These are phyloP conservation scores for Conops quadrifasciatus DNA, from an alignment of 2,888 invertebrate species.

Conservation along the genomic window DNA sequence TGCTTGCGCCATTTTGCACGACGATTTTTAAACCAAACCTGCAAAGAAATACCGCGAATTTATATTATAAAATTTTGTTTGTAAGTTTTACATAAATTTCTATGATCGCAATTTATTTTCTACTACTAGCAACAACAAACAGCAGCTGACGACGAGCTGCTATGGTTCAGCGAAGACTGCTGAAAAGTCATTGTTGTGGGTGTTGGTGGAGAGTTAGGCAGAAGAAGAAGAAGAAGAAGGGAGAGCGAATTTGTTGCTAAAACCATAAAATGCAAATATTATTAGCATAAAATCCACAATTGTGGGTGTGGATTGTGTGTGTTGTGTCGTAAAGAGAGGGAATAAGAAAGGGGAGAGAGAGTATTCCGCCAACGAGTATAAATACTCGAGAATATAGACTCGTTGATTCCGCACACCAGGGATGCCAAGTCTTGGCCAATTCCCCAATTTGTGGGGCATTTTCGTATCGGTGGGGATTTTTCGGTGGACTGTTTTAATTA, in stretches of 20 bases:
- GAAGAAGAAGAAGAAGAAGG: not conserved
- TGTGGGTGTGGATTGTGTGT: not conserved
- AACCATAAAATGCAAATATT: conserved; percentile 38
- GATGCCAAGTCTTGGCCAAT: no score
- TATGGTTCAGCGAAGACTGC: no score
- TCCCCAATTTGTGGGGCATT: no score
- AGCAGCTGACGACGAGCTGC: no score
- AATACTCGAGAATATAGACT: no score
- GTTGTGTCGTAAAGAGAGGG: not conserved
- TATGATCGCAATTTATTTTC: no score
- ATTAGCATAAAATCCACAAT: conserved; percentile 29
- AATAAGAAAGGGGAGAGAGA: not conserved
- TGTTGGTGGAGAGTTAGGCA: not conserved
- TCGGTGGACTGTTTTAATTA: no score
- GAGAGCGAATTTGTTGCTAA: conserved; percentile 20
- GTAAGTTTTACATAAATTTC: not conserved
- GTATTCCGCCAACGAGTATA: no score
- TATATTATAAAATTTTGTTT: conserved; percentile 17
- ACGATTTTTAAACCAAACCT: conserved; percentile 98
- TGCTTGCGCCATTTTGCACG: conserved; percentile 97
- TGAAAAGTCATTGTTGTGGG: not conserved
- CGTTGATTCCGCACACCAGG: no score
- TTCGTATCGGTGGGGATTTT: no score
- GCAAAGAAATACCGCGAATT: conserved; percentile 61
- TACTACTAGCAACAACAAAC: no score